Conservation (phyloP, 2,797 vertebrate species). For the Sciaenops ocellatus region DNA sequence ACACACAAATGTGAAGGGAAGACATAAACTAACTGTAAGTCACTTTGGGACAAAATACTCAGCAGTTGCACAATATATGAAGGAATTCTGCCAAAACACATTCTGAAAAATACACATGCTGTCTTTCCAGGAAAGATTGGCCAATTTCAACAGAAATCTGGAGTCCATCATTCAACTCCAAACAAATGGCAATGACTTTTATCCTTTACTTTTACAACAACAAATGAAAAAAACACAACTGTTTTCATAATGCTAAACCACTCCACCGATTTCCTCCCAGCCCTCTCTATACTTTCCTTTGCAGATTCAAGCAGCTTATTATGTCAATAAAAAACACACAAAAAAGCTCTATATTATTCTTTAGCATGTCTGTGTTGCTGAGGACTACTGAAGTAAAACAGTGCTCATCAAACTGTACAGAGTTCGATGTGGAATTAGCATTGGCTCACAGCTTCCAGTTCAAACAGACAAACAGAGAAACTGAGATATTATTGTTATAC, state of each 20-base stretch:
- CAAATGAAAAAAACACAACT: slow-evolving; percentile 34
- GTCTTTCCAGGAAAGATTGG: neutral
- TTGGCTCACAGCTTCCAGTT: slow-evolving; percentile 43
- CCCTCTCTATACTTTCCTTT: neutral
- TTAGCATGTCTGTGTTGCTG: neutral
- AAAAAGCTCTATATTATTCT: slow-evolving; percentile 34
- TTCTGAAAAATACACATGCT: neutral
- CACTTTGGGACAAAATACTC: slow-evolving; percentile 24
- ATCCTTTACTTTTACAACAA: slow-evolving; percentile 17
- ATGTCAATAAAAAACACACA: slow-evolving; percentile 25
- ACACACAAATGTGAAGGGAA: slow-evolving; percentile 7
- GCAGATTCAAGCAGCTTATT: slow-evolving; percentile 38
- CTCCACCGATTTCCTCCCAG: slow-evolving; percentile 12
- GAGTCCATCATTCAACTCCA: slow-evolving; percentile 31
- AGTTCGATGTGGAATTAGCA: slow-evolving; percentile 61
- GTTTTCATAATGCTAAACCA: slow-evolving; percentile 30
- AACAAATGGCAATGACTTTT: neutral
- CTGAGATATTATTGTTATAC: slow-evolving; percentile 66
- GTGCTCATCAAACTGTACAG: slow-evolving; percentile 40
- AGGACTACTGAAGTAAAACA: slow-evolving; percentile 40
- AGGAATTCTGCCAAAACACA: slow-evolving; percentile 17
- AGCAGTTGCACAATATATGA: slow-evolving; percentile 28
- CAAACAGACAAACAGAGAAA: slow-evolving; percentile 71
- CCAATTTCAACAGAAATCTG: slow-evolving; percentile 30
- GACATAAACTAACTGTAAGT: neutral